Conservation (phyloP, 2,888 invertebrate species). For the Stenotaenia linearis region DNA sequence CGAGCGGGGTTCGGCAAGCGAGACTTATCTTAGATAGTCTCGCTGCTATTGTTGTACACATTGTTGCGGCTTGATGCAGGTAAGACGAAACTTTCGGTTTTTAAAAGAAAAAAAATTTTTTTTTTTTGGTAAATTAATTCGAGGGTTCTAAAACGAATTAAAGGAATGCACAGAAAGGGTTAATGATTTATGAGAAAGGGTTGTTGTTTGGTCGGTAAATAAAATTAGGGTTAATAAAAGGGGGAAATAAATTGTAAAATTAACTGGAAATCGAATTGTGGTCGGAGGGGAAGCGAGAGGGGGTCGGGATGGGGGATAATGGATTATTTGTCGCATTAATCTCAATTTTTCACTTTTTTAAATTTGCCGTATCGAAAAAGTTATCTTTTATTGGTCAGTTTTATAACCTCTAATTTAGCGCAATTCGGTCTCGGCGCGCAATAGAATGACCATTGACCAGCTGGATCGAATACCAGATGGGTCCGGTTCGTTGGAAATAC, state of each 20-base stretch:
- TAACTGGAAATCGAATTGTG: not conserved
- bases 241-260: not conserved
- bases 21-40: not conserved
- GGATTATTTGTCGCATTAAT: not conserved
- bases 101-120: not conserved
- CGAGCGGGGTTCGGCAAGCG: not conserved
- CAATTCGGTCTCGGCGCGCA: not conserved
- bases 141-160: not conserved
- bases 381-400: not conserved
- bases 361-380: not conserved
- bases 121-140: not conserved
- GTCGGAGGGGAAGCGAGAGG: not conserved
- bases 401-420: not conserved
- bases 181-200: not conserved
- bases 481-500: not conserved
- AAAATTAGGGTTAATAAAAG: not conserved
- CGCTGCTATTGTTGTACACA: conserved; percentile 6
- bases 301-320: not conserved
- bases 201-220: not conserved
- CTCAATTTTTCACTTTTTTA: not conserved
- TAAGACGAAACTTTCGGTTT: not conserved
- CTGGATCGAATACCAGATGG: not conserved
- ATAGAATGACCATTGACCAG: not conserved
- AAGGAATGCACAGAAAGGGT: not conserved
- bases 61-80: conserved; percentile 8